Evolutionary conservation across 2,797 vertebrate genomes (phyloP), one percentile per base, ranked within the genome.

Genomic region (Manis javanica): DNA sequence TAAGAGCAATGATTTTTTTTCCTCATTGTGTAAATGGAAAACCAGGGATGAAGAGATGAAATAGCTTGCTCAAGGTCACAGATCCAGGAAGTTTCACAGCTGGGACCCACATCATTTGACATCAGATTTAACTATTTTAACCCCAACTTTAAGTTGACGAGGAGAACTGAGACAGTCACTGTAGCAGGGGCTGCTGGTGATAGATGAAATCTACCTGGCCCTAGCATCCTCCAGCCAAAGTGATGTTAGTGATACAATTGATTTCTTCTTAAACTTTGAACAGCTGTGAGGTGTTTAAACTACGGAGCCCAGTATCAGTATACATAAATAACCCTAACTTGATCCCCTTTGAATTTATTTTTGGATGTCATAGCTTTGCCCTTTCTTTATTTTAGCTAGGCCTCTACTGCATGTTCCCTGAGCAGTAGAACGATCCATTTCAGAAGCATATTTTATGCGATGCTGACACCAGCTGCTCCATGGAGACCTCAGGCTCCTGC

Each of bases 281-380:
- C 74, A 95, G 91, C 97, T 97, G 97, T 91, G 96, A 93, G 82
- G 88, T 77, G 71, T 95, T 97, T 96, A 87, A 93, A 87, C 79
- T 95, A 77, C 39, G 34, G 83, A 84, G 71, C 74, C 83, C 74
- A 95, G 93, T 81, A 96, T 96, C 92, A 53, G 91, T 90, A 81
- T 42, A 84, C 95, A 97, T 98, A 98, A 98, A 98, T 98, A 98
- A 98, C 97, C 57, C 11, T 96, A 81, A 97, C 94, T 96, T 98
- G 97, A 98, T 97, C 96, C 92, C 95, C 96, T 98, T 97, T 98
- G 98, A 98, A 98, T 98, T 98, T 97, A 98, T 98, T 98, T 98
- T 98, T 98, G 98, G 98, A 98, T 98, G 97, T 93, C 91, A 92
- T 72, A 85, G 90, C 98, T 98, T 98, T 98, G 98, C 98, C 98